Evolutionary conservation across 2,888 invertebrate species (phyloP).

Genomic region (Drosophila prolongata): DNA sequence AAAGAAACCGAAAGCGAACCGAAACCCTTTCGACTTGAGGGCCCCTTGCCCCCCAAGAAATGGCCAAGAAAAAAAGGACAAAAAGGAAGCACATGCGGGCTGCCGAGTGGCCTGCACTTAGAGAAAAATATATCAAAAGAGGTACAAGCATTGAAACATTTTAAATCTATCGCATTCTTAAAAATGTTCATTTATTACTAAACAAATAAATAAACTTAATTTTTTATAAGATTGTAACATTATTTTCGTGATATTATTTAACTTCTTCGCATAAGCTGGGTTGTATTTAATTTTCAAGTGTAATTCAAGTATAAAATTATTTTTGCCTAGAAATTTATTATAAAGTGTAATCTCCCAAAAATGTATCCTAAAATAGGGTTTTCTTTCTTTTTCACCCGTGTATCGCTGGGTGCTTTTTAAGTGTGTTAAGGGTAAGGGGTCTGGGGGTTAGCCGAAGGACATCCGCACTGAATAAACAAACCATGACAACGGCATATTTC

Average conservation of each 20-base stretch:
- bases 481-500: slow-evolving; percentile 76
- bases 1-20: slow-evolving; percentile 57
- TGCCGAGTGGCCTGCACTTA: slow-evolving; percentile 5
- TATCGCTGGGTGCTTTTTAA: neutral
- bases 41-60: slow-evolving; percentile 45
- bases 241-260: too few species aligned
- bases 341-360: too few species aligned
- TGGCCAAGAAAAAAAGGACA: slow-evolving; percentile 23
- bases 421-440: slow-evolving; percentile 21
- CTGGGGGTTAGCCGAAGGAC: slow-evolving; percentile 48
- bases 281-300: too few species aligned
- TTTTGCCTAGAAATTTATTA: too few species aligned
- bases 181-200: too few species aligned
- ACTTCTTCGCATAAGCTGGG: too few species aligned
- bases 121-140: neutral
- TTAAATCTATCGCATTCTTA: too few species aligned
- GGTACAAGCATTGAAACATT: too few species aligned
- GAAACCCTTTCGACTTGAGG: slow-evolving; percentile 64
- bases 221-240: too few species aligned
- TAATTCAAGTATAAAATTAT: too few species aligned
- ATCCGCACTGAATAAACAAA: slow-evolving; percentile 64
- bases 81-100: slow-evolving; percentile 5
- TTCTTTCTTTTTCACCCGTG: neutral
- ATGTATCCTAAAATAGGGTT: too few species aligned
- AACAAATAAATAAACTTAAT: too few species aligned